Percentiles rank a stretch among this genome's conserved stretches.
Evolutionary conservation across 2,113 vertebrate species (phyloP).

Genomic region (Cervus canadensis): DNA sequence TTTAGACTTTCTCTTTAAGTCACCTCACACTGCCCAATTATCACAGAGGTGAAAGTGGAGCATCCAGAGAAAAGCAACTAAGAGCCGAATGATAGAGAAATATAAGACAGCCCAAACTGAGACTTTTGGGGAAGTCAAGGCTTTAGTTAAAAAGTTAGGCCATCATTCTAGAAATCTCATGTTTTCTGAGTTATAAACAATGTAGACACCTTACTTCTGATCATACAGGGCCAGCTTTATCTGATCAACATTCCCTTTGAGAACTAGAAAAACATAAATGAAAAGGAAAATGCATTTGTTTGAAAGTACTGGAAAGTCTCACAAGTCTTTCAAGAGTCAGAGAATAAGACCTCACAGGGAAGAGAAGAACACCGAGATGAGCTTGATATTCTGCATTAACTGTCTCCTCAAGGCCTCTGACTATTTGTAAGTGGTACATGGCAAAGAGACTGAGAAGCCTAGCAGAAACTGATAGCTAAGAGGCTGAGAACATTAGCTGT

Average conservation of each 20-base stretch:
- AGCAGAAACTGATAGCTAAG: not conserved
- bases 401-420: not conserved
- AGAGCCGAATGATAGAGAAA: not conserved
- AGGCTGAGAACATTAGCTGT: not conserved
- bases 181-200: not conserved
- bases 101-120: not conserved
- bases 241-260: not conserved
- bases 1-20: not conserved
- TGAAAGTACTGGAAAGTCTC: not conserved
- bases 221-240: not conserved
- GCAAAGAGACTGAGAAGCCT: not conserved
- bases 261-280: not conserved
- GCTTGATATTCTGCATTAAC: not conserved
- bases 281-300: not conserved
- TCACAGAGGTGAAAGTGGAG: not conserved
- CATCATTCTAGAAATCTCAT: not conserved
- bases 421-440: not conserved
- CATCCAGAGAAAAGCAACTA: not conserved
- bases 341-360: not conserved
- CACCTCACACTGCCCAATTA: not conserved
- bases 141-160: not conserved
- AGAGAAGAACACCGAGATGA: not conserved
- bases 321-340: not conserved
- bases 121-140: not conserved
- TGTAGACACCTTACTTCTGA: not conserved